Evolutionary conservation across 2,888 invertebrate species (phyloP).

Genomic region (Sinelater perroti): DNA sequence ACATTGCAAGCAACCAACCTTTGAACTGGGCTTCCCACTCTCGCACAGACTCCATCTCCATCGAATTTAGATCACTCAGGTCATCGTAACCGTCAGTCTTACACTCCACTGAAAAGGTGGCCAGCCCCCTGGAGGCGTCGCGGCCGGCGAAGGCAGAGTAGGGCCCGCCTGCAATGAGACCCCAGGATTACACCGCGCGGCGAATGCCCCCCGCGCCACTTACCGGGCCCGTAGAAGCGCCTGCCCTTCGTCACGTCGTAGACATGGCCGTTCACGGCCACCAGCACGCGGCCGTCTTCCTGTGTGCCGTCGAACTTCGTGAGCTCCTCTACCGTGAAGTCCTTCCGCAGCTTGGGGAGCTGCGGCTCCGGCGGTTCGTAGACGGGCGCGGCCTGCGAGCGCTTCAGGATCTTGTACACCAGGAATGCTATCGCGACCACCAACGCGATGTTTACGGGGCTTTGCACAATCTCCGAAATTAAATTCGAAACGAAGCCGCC

Average conservation of each 20-base stretch:
- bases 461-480: constrained; percentile 70
- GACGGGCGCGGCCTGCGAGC: constrained; percentile 59
- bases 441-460: constrained; percentile 76
- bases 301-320: constrained; percentile 86
- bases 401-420: constrained; percentile 78
- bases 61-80: constrained; percentile 88
- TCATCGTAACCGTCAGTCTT: constrained; percentile 91
- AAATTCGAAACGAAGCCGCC: constrained; percentile 59
- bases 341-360: constrained; percentile 86
- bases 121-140: constrained; percentile 94
- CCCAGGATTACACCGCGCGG: background rate
- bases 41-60: constrained; percentile 93
- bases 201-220: constrained; percentile 37
- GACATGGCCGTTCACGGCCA: constrained; percentile 94
- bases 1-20: constrained; percentile 66
- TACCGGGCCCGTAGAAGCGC: constrained; percentile 94
- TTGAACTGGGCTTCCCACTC: constrained; percentile 99
- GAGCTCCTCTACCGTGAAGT: constrained; percentile 90
- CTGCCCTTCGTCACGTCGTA: constrained; percentile 94
- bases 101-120: constrained; percentile 87
- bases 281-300: constrained; percentile 85
- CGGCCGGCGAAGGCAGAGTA: constrained; percentile 94
- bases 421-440: constrained; percentile 75
- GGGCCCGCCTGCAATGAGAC: constrained; percentile 77
- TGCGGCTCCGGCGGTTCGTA: constrained; percentile 64